Evolutionary conservation across 2,797 vertebrate genomes (phyloP).

Genomic region (Lagocephalus sceleratus): DNA sequence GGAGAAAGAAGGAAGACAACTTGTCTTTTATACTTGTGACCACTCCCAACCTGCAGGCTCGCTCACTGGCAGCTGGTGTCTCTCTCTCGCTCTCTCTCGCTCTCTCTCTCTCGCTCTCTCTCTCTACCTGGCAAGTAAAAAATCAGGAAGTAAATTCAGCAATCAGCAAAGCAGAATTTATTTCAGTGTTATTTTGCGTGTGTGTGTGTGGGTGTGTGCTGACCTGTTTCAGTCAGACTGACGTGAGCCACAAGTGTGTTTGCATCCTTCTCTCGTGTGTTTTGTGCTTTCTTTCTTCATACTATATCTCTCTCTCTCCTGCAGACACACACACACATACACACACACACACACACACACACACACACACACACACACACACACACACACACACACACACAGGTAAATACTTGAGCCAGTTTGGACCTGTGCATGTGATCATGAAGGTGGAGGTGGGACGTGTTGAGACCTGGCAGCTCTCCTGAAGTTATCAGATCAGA

Average conservation of each 20-base stretch:
- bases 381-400: constrained; percentile 17
- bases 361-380: neutral
- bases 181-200: too few relatives aligned
- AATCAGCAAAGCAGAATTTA: neutral
- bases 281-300: too few relatives aligned
- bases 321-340: too few relatives aligned
- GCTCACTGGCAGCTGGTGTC: constrained; percentile 22
- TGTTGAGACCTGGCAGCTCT: constrained; percentile 6
- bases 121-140: constrained; percentile 5
- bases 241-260: too few relatives aligned
- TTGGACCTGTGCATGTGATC: constrained; percentile 10
- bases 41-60: constrained; percentile 41
- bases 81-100: neutral
- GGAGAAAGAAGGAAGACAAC: constrained; percentile 39
- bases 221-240: too few relatives aligned
- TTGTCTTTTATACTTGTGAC: constrained; percentile 33
- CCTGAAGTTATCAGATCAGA: neutral
- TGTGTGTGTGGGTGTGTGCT: neutral
- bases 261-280: too few relatives aligned
- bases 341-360: too few relatives aligned
- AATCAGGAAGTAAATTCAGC: constrained; percentile 5
- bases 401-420: constrained; percentile 21
- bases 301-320: too few relatives aligned
- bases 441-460: neutral
- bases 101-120: neutral